phyloP scores from a whole-genome alignment of 2,888 invertebrate species.

The Coenonympha glycerion region DNA sequence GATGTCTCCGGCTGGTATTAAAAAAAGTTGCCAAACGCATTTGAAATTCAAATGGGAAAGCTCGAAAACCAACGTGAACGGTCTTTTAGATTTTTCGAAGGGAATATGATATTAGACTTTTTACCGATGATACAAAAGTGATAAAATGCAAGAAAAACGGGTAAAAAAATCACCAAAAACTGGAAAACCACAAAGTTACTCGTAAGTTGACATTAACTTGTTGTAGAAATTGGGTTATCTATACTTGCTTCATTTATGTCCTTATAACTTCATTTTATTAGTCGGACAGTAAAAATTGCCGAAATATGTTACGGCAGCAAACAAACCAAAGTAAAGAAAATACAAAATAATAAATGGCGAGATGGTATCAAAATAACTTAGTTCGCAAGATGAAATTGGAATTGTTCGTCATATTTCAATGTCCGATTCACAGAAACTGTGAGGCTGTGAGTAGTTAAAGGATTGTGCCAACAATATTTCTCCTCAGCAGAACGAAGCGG shows the following conservation, averaged over 20 bases:
- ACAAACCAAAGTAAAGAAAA: background rate
- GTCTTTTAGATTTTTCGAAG: conserved; percentile 5
- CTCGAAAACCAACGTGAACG: conserved; percentile 10
- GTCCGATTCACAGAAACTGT: background rate
- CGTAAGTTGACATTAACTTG: too few relatives aligned
- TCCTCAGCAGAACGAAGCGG: conserved; percentile 26
- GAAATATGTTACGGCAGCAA: too few relatives aligned
- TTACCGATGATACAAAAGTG: background rate
- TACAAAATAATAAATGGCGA: too few relatives aligned
- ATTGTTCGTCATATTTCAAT: conserved; percentile 4
- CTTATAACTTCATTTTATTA: too few relatives aligned
- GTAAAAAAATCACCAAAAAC: too few relatives aligned
- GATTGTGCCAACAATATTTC: conserved; percentile 23
- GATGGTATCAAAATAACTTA: background rate
- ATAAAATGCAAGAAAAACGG: too few relatives aligned
- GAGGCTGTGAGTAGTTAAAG: conserved; percentile 5
- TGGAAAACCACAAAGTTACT: too few relatives aligned
- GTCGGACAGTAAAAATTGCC: too few relatives aligned
- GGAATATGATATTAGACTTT: conserved; percentile 2
- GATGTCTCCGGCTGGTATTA: conserved; percentile 10
- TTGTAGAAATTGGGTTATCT: too few relatives aligned
- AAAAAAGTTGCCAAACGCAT: conserved; percentile 26
- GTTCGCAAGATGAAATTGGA: conserved; percentile 4
- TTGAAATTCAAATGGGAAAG: conserved; percentile 32
- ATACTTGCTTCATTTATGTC: too few relatives aligned